Percentiles rank a stretch among this genome's conserved stretches.
Conservation (phyloP, 1,140 invertebrate genomes). For the Stegodyphus mimosarum region DNA sequence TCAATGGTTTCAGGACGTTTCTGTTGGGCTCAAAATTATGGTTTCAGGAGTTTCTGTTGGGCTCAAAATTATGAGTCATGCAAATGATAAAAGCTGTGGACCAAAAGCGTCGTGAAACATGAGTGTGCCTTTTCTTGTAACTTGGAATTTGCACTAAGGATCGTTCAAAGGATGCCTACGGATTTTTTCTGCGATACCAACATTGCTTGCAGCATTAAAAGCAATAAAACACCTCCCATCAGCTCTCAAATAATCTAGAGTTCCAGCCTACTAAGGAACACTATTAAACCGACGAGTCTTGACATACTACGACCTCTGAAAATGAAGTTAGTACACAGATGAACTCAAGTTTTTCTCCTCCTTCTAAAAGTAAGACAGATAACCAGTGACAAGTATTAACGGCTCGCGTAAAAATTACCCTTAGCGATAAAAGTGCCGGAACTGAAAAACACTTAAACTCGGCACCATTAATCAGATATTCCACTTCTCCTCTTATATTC, state of each 20-base stretch:
- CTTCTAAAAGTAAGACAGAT: constrained; percentile 42
- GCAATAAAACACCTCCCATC: too few species aligned
- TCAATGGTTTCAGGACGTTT: too few species aligned
- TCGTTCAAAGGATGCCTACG: too few species aligned
- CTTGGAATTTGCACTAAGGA: too few species aligned
- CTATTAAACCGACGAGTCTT: constrained; percentile 13
- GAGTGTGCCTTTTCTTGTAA: too few species aligned
- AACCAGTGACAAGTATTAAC: constrained; percentile 40
- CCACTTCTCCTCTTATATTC: not conserved
- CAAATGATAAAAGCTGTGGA: too few species aligned
- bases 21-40: too few species aligned
- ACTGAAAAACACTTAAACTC: constrained; percentile 27
- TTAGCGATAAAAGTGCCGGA: constrained; percentile 42
- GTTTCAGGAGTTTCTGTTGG: too few species aligned
- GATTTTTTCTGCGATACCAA: too few species aligned
- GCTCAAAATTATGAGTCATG: too few species aligned
- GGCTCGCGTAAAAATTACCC: constrained; percentile 29
- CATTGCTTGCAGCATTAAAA: too few species aligned
- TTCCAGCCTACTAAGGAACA: not conserved
- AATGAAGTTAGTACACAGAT: not conserved
- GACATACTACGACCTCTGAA: constrained; percentile 17
- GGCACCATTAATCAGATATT: constrained; percentile 39
- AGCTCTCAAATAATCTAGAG: not conserved
- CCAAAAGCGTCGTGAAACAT: too few species aligned
- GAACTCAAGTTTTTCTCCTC: constrained; percentile 15